phyloP scores from a whole-genome alignment of 2,888 invertebrate genomes.

The Melanostoma mellinum region DNA sequence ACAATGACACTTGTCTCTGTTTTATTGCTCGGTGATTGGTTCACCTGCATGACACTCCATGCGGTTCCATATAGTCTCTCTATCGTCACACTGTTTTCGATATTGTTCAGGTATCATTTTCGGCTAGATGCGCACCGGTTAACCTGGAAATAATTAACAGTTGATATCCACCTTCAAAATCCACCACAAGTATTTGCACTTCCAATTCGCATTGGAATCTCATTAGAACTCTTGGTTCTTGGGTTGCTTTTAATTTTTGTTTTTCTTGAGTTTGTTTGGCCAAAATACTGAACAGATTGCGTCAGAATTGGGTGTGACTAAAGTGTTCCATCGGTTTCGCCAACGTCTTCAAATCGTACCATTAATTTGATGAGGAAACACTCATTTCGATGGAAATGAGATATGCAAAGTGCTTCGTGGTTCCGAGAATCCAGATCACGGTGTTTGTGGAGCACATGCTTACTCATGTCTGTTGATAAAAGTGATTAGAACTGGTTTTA shows the following conservation, averaged over 20 bases:
- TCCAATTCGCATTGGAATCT: constrained; percentile 36
- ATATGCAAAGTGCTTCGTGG: constrained; percentile 36
- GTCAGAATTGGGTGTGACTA: constrained; percentile 70
- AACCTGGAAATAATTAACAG: constrained; percentile 61
- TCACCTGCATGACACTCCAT: constrained; percentile 46
- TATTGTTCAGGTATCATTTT: constrained; percentile 59
- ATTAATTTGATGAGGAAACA: constrained; percentile 57
- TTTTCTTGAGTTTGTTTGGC: constrained; percentile 13
- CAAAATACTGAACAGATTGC: constrained; percentile 43
- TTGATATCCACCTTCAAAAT: constrained; percentile 43
- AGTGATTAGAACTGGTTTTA: constrained; percentile 59
- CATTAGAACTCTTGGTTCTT: constrained; percentile 19
- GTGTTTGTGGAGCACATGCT: constrained; percentile 42
- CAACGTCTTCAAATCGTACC: constrained; percentile 39
- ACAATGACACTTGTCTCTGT: constrained; percentile 51
- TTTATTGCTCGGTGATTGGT: constrained; percentile 47
- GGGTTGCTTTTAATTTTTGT: constrained; percentile 14
- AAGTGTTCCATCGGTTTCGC: constrained; percentile 43
- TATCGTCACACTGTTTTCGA: constrained; percentile 1
- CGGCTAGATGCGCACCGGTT: constrained; percentile 53
- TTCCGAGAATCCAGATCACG: constrained; percentile 48
- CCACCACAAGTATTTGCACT: constrained; percentile 41
- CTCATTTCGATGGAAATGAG: constrained; percentile 32
- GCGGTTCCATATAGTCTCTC: neutral
- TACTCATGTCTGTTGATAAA: constrained; percentile 55